Base-by-base conservation (phyloP, 2,888 invertebrate genomes). In the Cetonia aurata region DNA sequence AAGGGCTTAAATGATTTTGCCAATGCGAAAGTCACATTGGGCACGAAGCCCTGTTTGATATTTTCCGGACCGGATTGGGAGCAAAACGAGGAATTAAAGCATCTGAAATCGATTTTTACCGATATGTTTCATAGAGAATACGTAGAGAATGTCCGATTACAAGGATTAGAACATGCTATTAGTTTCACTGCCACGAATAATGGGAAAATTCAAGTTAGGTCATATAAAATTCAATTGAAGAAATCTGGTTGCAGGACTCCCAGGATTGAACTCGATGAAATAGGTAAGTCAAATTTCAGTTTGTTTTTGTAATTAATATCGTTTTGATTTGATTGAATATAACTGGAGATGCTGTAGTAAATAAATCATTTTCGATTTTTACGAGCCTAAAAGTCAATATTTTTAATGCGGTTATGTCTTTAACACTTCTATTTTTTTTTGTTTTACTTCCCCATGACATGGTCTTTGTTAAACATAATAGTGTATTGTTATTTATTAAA, bases 31-130 rank as follows among this genome's bases (percentile, higher is more conserved):
- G 78, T 85, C 37, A 77, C 79, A 19, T 67, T 84, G 3, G 98
- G 96, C 4, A 89, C 92, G 0, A 99, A 99, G 84, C 98, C 99
- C 0, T 93, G 96, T 79, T 84, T 99, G 3, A 83, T 98, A 17
- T 98, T 99, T 80, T 92, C 95, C 83, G 99, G 99, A 0, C 93
- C 96, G 56, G 88, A 90, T 1, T 99, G 98, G 92, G 94, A 96
- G 19, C 89, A 92, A 74, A 89, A 91, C 78, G 87, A 93, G 73
- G 95, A 96, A 73, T 88, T 94, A 75, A 90, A 91, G 76, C 89
- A 97, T 75, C 86, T 99, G 17, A 95, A 95, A 81, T 98, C 94
- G 80, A 84, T 99, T 42, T 89, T 99, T 69, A 89, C 92, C 77
- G 99, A 99, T 85, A 94, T 97, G 85, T 99, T 99, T 84, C 91